phyloP scores from a whole-genome alignment of 1,140 invertebrate species.

The Helicoverpa armigera region DNA sequence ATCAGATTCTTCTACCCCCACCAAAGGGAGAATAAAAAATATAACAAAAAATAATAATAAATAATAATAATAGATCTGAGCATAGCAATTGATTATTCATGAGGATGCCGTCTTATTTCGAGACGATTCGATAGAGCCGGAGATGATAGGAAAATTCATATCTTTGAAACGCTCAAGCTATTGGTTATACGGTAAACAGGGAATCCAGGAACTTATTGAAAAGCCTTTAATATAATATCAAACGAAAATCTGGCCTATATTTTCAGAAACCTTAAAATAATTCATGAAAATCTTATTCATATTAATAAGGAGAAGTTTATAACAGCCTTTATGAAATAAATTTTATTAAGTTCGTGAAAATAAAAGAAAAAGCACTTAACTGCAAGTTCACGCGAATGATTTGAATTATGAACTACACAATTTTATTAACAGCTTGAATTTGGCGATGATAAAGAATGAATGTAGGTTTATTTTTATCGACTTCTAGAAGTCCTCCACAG shows the following conservation, averaged over 20 bases:
- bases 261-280: too few species aligned
- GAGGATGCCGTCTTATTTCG: conserved; percentile 18
- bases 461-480: not conserved
- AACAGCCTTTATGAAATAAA: too few species aligned
- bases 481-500: too few species aligned
- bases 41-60: too few species aligned
- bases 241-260: not conserved
- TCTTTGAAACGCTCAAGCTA: conserved; percentile 24
- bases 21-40: too few species aligned
- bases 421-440: conserved; percentile 7
- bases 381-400: conserved; percentile 8
- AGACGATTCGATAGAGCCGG: conserved; percentile 22
- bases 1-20: too few species aligned
- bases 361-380: not conserved
- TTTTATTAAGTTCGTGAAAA: not conserved
- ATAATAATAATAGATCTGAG: conserved; percentile 31
- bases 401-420: conserved; percentile 31
- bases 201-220: not conserved
- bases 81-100: conserved; percentile 41
- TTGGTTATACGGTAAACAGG: conserved; percentile 6
- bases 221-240: not conserved
- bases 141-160: conserved; percentile 36
- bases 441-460: not conserved
- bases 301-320: too few species aligned
- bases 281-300: too few species aligned